Evolutionary conservation across 1,140 invertebrate genomes (phyloP), one percentile per base, ranked within the genome.

Genomic region (Phymastichus coffea): DNA sequence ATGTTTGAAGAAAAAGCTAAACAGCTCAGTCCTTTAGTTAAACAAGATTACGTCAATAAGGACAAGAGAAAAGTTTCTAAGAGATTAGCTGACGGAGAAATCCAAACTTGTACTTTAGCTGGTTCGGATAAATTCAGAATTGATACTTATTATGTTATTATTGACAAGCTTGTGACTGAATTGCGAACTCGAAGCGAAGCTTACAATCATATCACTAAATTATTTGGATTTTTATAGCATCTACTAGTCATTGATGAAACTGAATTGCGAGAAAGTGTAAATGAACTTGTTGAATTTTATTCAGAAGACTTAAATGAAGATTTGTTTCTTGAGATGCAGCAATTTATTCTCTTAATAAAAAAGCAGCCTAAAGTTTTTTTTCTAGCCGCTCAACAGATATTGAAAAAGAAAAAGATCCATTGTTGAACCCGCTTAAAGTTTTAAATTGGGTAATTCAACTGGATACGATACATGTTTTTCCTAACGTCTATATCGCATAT

Each of bases 361-460:
- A 23, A 33, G 20, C 53, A 57, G 20, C 20, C 22, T 25, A 19
- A 26, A 14, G 33, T 22, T 33, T 38, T 26, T 19, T 48, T 53
- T 41, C n/a, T n/a, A n/a, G n/a, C n/a, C n/a, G n/a, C n/a, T 33
- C n/a, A n/a, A n/a, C n/a, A n/a, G n/a, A 23, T 19, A 41, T 25
- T n/a, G 22, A 38, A 38, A 26, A 33, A 23, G 30, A 28, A 33
- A 43, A 26, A 48, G n/a, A n/a, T n/a, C n/a, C n/a, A n/a, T n/a
- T n/a, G n/a, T n/a, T n/a, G n/a, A n/a, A n/a, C n/a, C n/a, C n/a
- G n/a, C n/a, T n/a, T n/a, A n/a, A n/a, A n/a, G n/a, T 61, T 15
- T 38, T 56, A 25, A 61, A 61, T 22, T 56, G 48, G 35, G 40
- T 44, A 15, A 44, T 56, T 17, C n/a, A n/a, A n/a, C n/a, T n/a